phyloP scores from a whole-genome alignment of 2,113 vertebrate genomes.

The Egretta garzetta region DNA sequence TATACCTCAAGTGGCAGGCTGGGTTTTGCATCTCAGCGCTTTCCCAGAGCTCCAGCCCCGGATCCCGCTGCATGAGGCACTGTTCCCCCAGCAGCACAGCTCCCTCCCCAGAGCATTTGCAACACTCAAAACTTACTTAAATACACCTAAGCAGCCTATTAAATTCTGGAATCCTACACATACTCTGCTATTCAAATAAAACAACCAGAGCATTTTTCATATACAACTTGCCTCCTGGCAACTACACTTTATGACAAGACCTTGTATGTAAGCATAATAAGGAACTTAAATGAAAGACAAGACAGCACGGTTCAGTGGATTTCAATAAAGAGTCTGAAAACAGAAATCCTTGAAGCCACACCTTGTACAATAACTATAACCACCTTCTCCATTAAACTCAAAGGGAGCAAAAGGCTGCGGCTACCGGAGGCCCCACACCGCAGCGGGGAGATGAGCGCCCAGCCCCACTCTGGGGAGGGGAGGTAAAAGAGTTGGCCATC shows the following conservation, averaged over 20 bases:
- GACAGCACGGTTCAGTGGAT: neutral
- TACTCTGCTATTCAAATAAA: neutral
- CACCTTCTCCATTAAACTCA: neutral
- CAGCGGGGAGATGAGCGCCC: neutral
- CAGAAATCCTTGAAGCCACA: neutral
- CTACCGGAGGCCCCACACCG: neutral
- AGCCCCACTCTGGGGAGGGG: neutral
- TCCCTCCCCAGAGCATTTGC: neutral
- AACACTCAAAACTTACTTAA: neutral
- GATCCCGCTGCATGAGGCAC: neutral
- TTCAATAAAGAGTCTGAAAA: constrained; percentile 11
- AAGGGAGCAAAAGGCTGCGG: neutral
- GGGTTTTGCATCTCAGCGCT: neutral
- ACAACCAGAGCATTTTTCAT: neutral
- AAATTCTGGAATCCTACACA: neutral
- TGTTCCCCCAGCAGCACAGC: neutral
- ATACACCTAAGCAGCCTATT: neutral
- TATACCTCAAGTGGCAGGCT: neutral
- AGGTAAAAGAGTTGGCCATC: neutral
- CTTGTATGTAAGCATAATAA: neutral
- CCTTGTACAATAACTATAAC: neutral
- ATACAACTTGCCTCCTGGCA: constrained; percentile 22
- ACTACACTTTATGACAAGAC: neutral
- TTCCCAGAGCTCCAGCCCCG: neutral
- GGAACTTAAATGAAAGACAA: constrained; percentile 21